phyloP scores from a whole-genome alignment of 2,888 invertebrate genomes.

The Sepioteuthis lessoniana region DNA sequence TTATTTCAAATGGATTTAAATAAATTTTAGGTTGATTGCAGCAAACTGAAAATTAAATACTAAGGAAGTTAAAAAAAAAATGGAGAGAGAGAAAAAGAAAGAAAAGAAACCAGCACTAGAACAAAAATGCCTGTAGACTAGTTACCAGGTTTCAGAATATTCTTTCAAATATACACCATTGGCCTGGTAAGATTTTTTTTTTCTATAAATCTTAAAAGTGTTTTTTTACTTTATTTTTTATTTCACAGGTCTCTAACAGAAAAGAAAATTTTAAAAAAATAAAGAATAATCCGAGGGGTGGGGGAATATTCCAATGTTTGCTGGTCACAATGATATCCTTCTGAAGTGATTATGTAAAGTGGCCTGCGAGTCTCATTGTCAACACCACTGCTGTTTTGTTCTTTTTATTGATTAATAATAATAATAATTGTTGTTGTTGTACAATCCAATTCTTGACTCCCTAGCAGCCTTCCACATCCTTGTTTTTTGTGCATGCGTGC shows the following conservation, averaged over 20 bases:
- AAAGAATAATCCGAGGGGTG: background rate
- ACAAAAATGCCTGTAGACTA: background rate
- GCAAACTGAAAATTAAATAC: background rate
- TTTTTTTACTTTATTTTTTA: background rate
- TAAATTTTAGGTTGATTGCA: background rate
- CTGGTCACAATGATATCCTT: background rate
- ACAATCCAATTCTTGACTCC: background rate
- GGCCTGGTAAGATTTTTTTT: background rate
- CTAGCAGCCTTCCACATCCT: background rate
- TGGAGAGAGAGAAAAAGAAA: background rate
- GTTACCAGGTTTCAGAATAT: conserved; percentile 9
- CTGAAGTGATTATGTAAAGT: background rate
- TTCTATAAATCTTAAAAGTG: background rate
- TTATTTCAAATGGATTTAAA: background rate
- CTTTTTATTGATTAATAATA: background rate
- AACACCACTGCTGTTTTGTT: background rate
- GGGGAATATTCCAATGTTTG: background rate
- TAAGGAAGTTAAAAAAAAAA: background rate
- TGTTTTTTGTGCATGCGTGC: background rate
- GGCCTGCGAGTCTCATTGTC: background rate
- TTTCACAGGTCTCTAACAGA: background rate
- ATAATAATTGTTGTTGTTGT: background rate
- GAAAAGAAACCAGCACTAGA: background rate
- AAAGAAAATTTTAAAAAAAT: background rate
- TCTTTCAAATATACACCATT: background rate